phyloP scores from a whole-genome alignment of 2,113 vertebrate genomes.

The Gymnogyps californianus region DNA sequence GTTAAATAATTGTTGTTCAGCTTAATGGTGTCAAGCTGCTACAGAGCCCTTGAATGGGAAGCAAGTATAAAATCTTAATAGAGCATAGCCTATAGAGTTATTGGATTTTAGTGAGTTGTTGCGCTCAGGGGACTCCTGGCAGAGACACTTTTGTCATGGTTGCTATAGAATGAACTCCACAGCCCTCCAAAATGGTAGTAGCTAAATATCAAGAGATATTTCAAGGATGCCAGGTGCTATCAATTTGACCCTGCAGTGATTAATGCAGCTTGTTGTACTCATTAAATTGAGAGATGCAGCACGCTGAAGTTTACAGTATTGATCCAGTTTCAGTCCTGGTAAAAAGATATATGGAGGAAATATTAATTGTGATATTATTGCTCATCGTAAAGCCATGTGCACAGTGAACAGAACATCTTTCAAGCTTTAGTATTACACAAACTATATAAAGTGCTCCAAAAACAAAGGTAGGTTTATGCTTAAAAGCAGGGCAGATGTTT shows the following conservation, averaged over 20 bases:
- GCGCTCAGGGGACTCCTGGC: not conserved
- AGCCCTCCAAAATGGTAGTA: not conserved
- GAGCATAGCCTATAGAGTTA: not conserved
- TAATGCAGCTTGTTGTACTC: not conserved
- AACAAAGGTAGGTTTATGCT: not conserved
- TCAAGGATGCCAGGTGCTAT: not conserved
- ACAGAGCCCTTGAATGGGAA: not conserved
- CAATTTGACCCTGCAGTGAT: not conserved
- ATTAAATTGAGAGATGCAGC: not conserved
- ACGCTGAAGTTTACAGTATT: not conserved
- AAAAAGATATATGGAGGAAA: not conserved
- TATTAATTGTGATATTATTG: not conserved
- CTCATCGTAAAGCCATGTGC: not conserved
- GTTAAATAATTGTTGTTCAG: not conserved
- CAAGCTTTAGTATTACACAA: not conserved
- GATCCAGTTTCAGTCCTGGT: not conserved
- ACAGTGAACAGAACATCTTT: not conserved
- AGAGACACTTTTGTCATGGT: not conserved
- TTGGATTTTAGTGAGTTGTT: not conserved
- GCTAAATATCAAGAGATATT: not conserved
- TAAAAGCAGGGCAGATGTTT: not conserved
- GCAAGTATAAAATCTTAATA: not conserved
- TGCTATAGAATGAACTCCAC: not conserved
- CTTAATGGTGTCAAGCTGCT: not conserved
- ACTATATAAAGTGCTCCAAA: not conserved